Percentiles rank a stretch among this genome's conserved stretches.
Evolutionary conservation across 2,797 vertebrate genomes (phyloP).

Genomic region (Periophthalmus magnuspinnatus): DNA sequence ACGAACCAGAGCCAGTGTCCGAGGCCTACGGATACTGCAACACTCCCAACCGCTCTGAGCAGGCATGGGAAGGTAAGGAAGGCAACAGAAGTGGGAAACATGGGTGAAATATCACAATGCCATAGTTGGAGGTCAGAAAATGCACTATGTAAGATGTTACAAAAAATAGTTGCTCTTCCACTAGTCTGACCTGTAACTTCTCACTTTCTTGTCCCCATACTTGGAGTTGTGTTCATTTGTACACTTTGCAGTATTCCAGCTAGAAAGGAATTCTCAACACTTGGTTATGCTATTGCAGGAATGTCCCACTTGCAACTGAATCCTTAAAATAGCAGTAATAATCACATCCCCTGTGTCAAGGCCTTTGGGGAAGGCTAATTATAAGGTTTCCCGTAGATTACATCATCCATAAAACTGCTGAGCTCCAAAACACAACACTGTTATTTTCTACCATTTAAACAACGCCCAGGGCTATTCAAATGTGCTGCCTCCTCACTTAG

Average conservation of each 20-base stretch:
- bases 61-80: slow-evolving; percentile 90
- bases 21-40: slow-evolving; percentile 94
- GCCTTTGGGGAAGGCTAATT: slow-evolving; percentile 31
- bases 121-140: too few species aligned
- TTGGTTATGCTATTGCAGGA: background rate
- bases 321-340: slow-evolving; percentile 41
- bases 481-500: slow-evolving; percentile 6
- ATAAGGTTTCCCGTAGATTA: slow-evolving; percentile 37
- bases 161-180: too few species aligned
- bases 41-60: slow-evolving; percentile 83
- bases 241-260: too few species aligned
- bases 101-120: too few species aligned
- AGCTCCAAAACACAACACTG: slow-evolving; percentile 6
- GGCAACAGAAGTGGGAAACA: background rate
- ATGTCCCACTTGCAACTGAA: slow-evolving; percentile 13
- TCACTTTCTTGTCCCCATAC: too few species aligned
- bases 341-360: slow-evolving; percentile 38
- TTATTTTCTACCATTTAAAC: slow-evolving; percentile 4
- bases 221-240: too few species aligned
- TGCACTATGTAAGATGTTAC: too few species aligned
- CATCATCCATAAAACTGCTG: slow-evolving; percentile 44
- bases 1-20: slow-evolving; percentile 81
- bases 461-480: slow-evolving; percentile 14
- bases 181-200: too few species aligned
- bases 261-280: too few species aligned